Evolutionary conservation across 2,888 invertebrate species (phyloP).

Genomic region (Lordiphosa fenestrarum): DNA sequence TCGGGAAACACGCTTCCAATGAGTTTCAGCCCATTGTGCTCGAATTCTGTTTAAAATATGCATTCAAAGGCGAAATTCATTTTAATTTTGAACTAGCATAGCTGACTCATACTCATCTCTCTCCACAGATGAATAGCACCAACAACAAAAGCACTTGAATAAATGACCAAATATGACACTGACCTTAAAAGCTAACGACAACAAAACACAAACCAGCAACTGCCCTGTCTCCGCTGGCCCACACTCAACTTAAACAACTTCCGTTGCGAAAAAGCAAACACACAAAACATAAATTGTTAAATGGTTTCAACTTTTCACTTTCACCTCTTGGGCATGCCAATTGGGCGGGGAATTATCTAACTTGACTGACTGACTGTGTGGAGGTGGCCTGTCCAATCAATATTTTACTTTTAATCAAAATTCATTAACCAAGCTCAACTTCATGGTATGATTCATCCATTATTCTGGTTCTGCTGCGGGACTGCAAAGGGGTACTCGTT

Average conservation of each 20-base stretch:
- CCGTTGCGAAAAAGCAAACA: constrained; percentile 39
- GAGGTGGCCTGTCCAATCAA: constrained; percentile 45
- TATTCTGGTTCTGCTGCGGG: constrained; percentile 1
- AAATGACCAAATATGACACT: constrained; percentile 58
- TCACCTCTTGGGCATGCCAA: constrained; percentile 45
- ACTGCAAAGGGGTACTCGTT: constrained; percentile 1
- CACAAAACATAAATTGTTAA: constrained; percentile 35
- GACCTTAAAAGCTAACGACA: constrained; percentile 47
- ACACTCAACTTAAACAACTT: constrained; percentile 55
- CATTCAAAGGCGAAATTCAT: background rate
- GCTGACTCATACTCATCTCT: constrained; percentile 8
- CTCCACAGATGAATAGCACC: too few relatives aligned
- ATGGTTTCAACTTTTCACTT: constrained; percentile 53
- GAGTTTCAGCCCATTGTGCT: too few relatives aligned
- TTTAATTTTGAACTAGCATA: background rate
- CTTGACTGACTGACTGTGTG: too few relatives aligned
- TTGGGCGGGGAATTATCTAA: constrained; percentile 13
- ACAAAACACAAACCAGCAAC: constrained; percentile 11
- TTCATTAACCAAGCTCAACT: constrained; percentile 2
- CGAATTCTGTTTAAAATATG: too few relatives aligned
- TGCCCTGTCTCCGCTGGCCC: constrained; percentile 11
- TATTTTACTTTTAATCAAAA: constrained; percentile 31
- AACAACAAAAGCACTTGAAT: background rate
- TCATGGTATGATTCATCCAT: constrained; percentile 3
- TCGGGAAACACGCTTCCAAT: background rate